These are phyloP conservation scores for Orthosia incerta DNA, from an alignment of 2,888 invertebrate genomes.

Conservation along the genomic window DNA sequence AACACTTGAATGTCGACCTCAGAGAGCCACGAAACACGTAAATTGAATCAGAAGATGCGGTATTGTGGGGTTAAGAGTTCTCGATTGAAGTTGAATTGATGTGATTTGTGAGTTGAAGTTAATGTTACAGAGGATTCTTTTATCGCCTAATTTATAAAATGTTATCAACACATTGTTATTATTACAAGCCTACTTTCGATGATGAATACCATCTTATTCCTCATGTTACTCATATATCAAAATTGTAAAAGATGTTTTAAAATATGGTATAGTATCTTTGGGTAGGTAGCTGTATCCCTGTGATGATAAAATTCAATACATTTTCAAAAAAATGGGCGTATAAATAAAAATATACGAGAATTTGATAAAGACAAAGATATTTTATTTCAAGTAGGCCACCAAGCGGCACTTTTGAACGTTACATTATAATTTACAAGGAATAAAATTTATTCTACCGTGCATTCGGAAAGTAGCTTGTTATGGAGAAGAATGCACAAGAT, in stretches of 20 bases:
- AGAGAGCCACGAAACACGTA: slow-evolving; percentile 74
- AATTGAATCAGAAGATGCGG: slow-evolving; percentile 67
- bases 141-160: background rate
- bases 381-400: too few relatives aligned
- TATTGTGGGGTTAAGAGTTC: slow-evolving; percentile 31
- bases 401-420: too few relatives aligned
- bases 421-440: too few relatives aligned
- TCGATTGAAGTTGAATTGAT: slow-evolving; percentile 14
- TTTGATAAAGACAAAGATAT: too few relatives aligned
- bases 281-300: background rate
- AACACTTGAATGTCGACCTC: slow-evolving; percentile 80
- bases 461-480: too few relatives aligned
- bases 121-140: slow-evolving; percentile 1
- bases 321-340: too few relatives aligned
- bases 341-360: too few relatives aligned
- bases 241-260: background rate
- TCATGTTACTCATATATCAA: background rate
- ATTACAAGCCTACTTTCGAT: background rate
- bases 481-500: too few relatives aligned
- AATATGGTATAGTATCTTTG: background rate
- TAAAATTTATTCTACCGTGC: too few relatives aligned
- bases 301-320: background rate
- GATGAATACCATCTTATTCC: background rate
- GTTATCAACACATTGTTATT: background rate
- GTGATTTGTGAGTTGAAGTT: slow-evolving; percentile 8